These are phyloP conservation scores for Glaucidium brasilianum DNA, from an alignment of 2,113 vertebrate species.

Conservation along the genomic window DNA sequence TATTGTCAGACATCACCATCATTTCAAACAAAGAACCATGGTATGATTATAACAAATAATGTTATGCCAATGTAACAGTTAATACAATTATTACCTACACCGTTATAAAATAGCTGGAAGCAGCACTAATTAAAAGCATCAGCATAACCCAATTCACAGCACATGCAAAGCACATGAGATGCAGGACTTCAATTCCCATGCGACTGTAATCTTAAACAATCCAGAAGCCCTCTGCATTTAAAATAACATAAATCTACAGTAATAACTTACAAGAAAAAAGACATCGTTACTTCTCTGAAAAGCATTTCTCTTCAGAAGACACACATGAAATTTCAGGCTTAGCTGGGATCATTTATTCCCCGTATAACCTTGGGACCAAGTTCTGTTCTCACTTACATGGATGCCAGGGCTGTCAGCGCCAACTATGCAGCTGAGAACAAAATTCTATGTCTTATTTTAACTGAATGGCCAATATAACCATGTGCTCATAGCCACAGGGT, in stretches of 20 bases:
- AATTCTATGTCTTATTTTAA: not conserved
- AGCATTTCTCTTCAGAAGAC: not conserved
- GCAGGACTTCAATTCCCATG: not conserved
- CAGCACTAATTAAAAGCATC: slow-evolving; percentile 59
- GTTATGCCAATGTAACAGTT: slow-evolving; percentile 61
- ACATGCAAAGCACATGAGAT: slow-evolving; percentile 64
- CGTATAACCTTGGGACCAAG: not conserved
- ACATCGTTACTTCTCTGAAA: not conserved
- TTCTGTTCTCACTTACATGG: not conserved
- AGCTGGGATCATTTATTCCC: not conserved
- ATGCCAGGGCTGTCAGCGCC: not conserved
- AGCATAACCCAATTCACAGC: slow-evolving; percentile 15
- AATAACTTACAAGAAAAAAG: not conserved
- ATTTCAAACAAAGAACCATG: slow-evolving; percentile 55
- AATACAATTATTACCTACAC: slow-evolving; percentile 51
- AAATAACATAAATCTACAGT: not conserved
- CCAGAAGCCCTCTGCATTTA: not conserved
- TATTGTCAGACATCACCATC: slow-evolving; percentile 37
- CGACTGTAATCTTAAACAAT: not conserved
- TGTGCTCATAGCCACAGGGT: not conserved
- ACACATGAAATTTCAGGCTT: not conserved
- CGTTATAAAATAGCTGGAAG: slow-evolving; percentile 57
- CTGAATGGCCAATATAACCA: not conserved
- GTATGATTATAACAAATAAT: slow-evolving; percentile 48
- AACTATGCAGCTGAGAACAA: not conserved